phyloP scores from a whole-genome alignment of 2,113 vertebrate species.

The Dendrocopos noguchii region DNA sequence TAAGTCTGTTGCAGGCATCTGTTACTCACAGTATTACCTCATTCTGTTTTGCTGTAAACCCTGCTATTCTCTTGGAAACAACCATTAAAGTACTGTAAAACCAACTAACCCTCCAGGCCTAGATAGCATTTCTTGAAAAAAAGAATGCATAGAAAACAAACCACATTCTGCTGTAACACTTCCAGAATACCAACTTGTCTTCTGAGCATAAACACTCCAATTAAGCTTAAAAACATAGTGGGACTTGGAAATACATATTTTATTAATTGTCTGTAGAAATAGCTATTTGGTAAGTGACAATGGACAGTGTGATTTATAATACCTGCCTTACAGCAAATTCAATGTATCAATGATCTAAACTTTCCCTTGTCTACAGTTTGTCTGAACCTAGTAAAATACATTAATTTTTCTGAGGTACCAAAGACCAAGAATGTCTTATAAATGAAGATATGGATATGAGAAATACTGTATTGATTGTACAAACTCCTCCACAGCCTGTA shows the following conservation, averaged over 20 bases:
- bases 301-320: not conserved
- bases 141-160: not conserved
- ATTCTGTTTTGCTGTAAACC: slow-evolving; percentile 27
- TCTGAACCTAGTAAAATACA: not conserved
- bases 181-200: slow-evolving; percentile 1
- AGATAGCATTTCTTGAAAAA: not conserved
- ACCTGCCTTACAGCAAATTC: not conserved
- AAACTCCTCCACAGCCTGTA: not conserved
- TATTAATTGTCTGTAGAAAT: not conserved
- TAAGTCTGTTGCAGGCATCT: slow-evolving; percentile 31
- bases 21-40: slow-evolving; percentile 40
- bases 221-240: not conserved
- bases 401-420: not conserved
- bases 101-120: slow-evolving; percentile 11
- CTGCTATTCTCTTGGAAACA: slow-evolving; percentile 28
- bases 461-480: not conserved
- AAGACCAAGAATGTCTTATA: not conserved
- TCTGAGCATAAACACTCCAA: not conserved
- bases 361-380: not conserved
- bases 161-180: not conserved
- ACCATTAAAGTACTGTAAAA: slow-evolving; percentile 53
- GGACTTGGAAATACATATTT: not conserved
- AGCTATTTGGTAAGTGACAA: not conserved
- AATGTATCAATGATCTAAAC: not conserved
- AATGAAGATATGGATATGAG: not conserved